Conservation (phyloP, 2,797 vertebrate genomes). For the Malacoctenus gilli region DNA sequence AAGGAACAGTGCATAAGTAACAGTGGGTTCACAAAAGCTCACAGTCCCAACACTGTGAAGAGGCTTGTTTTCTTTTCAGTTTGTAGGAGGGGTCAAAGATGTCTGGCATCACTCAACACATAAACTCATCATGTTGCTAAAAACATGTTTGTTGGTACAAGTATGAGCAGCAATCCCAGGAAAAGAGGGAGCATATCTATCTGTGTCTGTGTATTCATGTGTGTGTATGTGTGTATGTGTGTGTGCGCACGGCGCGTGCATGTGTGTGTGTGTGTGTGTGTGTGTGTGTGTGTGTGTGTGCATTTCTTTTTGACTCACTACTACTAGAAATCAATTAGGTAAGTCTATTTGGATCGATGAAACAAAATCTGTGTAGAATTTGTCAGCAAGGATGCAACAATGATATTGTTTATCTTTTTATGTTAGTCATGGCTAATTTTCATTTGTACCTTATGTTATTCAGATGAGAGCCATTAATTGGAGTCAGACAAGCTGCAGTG, state of each 20-base stretch:
- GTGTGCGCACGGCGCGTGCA: no score
- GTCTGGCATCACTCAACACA: background rate
- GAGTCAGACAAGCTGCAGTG: background rate
- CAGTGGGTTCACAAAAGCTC: background rate
- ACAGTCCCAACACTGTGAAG: background rate
- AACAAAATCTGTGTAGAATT: conserved; percentile 8
- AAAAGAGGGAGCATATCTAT: no score
- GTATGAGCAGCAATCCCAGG: background rate
- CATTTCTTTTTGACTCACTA: conserved; percentile 13
- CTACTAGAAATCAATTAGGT: conserved; percentile 13
- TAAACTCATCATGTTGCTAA: background rate
- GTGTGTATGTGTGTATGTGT: no score
- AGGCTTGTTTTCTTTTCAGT: background rate
- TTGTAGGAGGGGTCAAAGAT: background rate
- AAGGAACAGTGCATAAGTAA: background rate
- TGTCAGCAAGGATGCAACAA: conserved; percentile 9
- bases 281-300: background rate
- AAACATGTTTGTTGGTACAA: no score
- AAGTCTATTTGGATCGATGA: conserved; percentile 17
- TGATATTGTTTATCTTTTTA: conserved; percentile 7
- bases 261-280: no score
- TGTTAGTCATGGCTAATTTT: conserved; percentile 12
- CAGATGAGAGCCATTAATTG: background rate
- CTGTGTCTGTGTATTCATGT: no score
- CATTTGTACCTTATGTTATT: conserved; percentile 1